Conservation (phyloP, 2,888 invertebrate genomes). For the Halocaridina rubra region DNA sequence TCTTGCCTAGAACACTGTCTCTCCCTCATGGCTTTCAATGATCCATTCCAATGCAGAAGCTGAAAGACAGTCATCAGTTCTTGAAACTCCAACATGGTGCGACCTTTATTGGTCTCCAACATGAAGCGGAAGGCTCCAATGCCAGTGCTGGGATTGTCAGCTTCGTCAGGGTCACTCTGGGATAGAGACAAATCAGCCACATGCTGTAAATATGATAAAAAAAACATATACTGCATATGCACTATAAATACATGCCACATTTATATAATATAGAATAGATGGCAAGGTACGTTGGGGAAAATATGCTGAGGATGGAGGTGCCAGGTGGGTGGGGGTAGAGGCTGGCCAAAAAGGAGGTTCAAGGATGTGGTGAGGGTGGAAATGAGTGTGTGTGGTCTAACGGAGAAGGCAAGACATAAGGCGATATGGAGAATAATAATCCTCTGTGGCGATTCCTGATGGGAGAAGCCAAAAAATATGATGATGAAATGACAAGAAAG, state of each 20-base stretch:
- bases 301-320: not conserved
- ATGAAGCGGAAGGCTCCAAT: conserved; percentile 77
- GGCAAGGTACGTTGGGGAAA: too few species aligned
- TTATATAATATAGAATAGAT: too few species aligned
- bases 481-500: too few species aligned
- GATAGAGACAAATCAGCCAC: conserved; percentile 46
- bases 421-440: not conserved
- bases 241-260: too few species aligned
- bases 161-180: conserved; percentile 67
- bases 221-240: too few species aligned
- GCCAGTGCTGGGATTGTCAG: conserved; percentile 79
- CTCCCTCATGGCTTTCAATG: conserved; percentile 77
- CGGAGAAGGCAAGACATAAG: not conserved
- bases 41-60: conserved; percentile 90
- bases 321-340: not conserved
- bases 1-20: conserved; percentile 94
- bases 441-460: too few species aligned
- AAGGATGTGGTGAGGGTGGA: not conserved
- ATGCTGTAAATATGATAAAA: conserved; percentile 46
- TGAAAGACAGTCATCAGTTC: conserved; percentile 98
- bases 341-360: not conserved
- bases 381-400: not conserved
- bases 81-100: conserved; percentile 96
- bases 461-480: too few species aligned
- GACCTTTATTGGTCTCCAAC: conserved; percentile 76